Evolutionary conservation across 2,113 vertebrate genomes (phyloP), one percentile per base, ranked within the genome.

Genomic region (Amia ocellicauda): DNA sequence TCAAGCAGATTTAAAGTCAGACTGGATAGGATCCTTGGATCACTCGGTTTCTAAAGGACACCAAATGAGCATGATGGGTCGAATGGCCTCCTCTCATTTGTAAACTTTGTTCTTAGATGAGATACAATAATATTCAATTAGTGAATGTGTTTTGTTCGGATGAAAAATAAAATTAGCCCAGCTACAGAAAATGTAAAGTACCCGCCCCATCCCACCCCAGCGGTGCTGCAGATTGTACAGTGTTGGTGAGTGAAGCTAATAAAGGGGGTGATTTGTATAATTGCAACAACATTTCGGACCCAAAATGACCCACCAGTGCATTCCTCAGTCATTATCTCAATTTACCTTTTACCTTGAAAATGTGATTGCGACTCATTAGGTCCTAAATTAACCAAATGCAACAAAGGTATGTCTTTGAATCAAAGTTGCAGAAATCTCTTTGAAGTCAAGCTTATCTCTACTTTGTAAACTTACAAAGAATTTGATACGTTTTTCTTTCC

Each of bases 271-370:
- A 28, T 56, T 57, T 19, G 36, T 24, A 26, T 42, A 47, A 29
- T 64, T 64, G 47, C 41, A 55, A 54, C 42, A 43, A 26, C 14
- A 17, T 55, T 63, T 7, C 14, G 19, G 53, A 41, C 27, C 31
- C 11, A 11, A 36, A 36, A 36, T 36, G 8, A 23, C 19, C 62
- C 62, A 36, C 24, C 17, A 47, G 14, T 26, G 20, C 27, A 40
- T 65, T 36, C 54, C 20, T 27, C 54, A 11, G 16, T 57, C 41
- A 29, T 47, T 65, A 56, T 50, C 43, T 31, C 22, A 50, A 64
- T 56, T 64, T 57, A 43, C 51, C 17, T 17, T 36, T 26, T 27
- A 17, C 47, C 9, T 41, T 63, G 31, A 10, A 17, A 40, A 42
- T 23, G 47, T 49, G 24, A 64, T 58, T 65, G 22, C 19, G 5